These are phyloP conservation scores for Drosophila carrolli DNA, from an alignment of 1,140 invertebrate species.

Conservation along the genomic window DNA sequence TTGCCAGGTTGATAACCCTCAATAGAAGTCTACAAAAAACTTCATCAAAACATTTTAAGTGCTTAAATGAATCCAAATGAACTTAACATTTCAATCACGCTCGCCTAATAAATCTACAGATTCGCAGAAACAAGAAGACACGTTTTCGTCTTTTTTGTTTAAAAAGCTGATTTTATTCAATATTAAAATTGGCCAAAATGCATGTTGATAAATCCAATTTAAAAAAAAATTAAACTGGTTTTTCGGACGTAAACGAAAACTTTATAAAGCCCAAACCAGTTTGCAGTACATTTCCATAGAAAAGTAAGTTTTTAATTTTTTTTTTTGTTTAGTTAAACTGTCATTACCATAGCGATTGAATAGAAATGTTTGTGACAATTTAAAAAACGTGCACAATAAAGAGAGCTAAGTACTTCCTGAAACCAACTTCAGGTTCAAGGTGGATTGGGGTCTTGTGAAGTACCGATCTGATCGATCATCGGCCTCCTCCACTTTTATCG, in stretches of 20 bases:
- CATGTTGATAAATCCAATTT: conserved; percentile 57
- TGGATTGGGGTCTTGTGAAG: neutral
- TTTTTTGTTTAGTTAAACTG: neutral
- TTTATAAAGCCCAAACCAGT: conserved; percentile 52
- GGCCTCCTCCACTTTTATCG: conserved; percentile 8
- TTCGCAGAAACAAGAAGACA: conserved; percentile 17
- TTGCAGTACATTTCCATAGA: conserved; percentile 60
- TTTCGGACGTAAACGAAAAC: conserved; percentile 46
- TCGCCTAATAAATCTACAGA: conserved; percentile 40
- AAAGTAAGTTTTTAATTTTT: conserved; percentile 33
- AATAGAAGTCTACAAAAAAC: neutral
- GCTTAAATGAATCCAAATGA: neutral
- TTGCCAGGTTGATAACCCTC: neutral
- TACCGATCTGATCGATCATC: conserved; percentile 28
- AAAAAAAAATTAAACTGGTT: conserved; percentile 58
- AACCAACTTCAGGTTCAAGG: conserved; percentile 41
- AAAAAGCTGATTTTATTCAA: conserved; percentile 13
- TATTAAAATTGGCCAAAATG: conserved; percentile 62
- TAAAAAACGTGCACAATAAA: conserved; percentile 19
- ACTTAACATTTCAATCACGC: conserved; percentile 52
- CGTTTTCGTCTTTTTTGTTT: no score
- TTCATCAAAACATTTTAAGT: conserved; percentile 8
- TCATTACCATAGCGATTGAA: conserved; percentile 7
- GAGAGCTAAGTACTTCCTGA: conserved; percentile 30
- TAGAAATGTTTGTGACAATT: conserved; percentile 28